These are phyloP conservation scores for Ips typographus DNA, from an alignment of 1,140 invertebrate species.

Conservation along the genomic window DNA sequence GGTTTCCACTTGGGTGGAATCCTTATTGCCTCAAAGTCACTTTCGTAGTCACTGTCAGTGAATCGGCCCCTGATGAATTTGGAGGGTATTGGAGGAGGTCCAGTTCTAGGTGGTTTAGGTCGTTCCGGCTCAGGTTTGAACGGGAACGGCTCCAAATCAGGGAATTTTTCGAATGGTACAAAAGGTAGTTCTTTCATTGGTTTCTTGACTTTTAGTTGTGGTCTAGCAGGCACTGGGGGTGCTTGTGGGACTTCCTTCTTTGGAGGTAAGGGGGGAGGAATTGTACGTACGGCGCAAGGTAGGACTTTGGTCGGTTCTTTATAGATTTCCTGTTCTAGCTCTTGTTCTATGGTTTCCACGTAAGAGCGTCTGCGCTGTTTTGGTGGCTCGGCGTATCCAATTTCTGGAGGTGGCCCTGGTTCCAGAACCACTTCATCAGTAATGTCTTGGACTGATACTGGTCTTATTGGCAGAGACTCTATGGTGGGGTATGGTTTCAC, in stretches of 20 bases:
- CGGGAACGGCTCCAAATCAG: constrained; percentile 58
- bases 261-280: constrained; percentile 55
- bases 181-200: constrained; percentile 38
- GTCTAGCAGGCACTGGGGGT: constrained; percentile 51
- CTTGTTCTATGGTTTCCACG: constrained; percentile 61
- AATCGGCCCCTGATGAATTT: constrained; percentile 64
- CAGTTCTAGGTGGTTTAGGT: constrained; percentile 49
- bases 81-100: constrained; percentile 59
- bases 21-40: constrained; percentile 61
- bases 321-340: constrained; percentile 58
- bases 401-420: constrained; percentile 66
- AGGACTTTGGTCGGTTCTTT: constrained; percentile 58
- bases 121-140: constrained; percentile 53
- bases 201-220: constrained; percentile 38
- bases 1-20: constrained; percentile 64
- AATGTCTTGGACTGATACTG: constrained; percentile 51
- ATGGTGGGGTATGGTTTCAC: constrained; percentile 41
- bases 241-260: constrained; percentile 54
- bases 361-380: constrained; percentile 56
- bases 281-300: constrained; percentile 56
- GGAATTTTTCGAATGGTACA: constrained; percentile 52
- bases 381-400: constrained; percentile 59
- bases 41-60: constrained; percentile 72
- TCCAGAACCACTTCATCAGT: constrained; percentile 57
- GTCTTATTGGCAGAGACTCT: constrained; percentile 45